Conservation (phyloP, 1,140 invertebrate genomes). For the Physella acuta region DNA sequence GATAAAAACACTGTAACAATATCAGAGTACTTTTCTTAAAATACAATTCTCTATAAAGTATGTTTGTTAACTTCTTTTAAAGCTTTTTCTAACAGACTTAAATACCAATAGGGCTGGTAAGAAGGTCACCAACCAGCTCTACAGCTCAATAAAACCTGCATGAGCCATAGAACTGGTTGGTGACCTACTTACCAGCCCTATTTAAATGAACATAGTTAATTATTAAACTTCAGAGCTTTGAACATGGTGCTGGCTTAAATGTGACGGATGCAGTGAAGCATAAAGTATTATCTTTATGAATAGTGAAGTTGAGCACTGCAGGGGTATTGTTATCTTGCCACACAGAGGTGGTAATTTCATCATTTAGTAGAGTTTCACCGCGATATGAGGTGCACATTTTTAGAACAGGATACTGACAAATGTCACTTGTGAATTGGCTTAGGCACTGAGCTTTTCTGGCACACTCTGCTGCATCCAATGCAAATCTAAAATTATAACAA, state of each 20-base stretch:
- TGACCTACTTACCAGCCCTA: too few species aligned
- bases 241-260: conserved; percentile 15
- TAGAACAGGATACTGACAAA: conserved; percentile 19
- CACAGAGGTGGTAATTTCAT: conserved; percentile 15
- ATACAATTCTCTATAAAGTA: too few species aligned
- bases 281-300: conserved; percentile 1
- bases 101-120: too few species aligned
- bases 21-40: too few species aligned
- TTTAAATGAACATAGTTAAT: too few species aligned
- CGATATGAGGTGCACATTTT: conserved; percentile 14
- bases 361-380: conserved; percentile 8
- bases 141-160: too few species aligned
- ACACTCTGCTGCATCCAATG: conserved; percentile 17
- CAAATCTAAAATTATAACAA: conserved; percentile 9
- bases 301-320: conserved; percentile 9
- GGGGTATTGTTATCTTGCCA: conserved; percentile 21
- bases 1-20: too few species aligned
- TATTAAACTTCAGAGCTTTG: conserved; percentile 23
- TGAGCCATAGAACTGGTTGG: too few species aligned
- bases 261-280: conserved; percentile 1
- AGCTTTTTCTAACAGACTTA: too few species aligned
- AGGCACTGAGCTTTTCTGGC: background rate
- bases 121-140: too few species aligned
- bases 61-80: too few species aligned
- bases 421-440: conserved; percentile 8